Percentiles rank a stretch among this genome's conserved stretches.
These are phyloP conservation scores for Periparus ater DNA, from an alignment of 2,797 vertebrate genomes.

Conservation along the genomic window DNA sequence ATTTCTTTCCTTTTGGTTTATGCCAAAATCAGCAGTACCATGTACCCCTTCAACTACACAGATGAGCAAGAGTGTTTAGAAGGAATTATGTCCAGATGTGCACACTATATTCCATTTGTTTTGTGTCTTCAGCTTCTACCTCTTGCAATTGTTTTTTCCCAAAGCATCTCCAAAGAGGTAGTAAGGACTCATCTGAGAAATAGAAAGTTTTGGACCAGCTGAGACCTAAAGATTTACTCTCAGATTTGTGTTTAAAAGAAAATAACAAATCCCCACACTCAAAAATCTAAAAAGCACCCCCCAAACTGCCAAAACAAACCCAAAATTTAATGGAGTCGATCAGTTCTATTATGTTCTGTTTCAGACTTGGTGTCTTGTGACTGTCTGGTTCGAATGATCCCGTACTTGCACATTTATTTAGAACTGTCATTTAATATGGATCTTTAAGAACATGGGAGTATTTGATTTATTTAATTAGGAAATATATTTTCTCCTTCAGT, in stretches of 20 bases:
- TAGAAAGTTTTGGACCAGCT: neutral
- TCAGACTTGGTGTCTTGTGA: neutral
- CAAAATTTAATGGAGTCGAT: neutral
- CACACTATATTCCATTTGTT: neutral
- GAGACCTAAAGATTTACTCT: neutral
- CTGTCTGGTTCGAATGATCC: neutral
- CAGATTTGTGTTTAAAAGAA: neutral
- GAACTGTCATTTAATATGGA: neutral
- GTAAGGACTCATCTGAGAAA: neutral
- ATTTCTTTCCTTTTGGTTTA: neutral
- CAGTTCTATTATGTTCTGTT: neutral
- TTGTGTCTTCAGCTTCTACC: neutral
- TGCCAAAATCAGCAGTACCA: accelerated
- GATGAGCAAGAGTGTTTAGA: neutral
- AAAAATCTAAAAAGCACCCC: neutral
- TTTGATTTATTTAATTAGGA: neutral
- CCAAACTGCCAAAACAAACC: neutral
- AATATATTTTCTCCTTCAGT: neutral
- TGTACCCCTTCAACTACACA: neutral
- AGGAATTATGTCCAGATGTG: neutral
- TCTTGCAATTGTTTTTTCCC: neutral
- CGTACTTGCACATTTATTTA: neutral
- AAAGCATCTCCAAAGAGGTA: neutral
- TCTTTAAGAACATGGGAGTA: neutral
- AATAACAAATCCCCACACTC: neutral